Base-by-base conservation (phyloP, 2,888 invertebrate genomes). In the Mycalesis mineus region DNA sequence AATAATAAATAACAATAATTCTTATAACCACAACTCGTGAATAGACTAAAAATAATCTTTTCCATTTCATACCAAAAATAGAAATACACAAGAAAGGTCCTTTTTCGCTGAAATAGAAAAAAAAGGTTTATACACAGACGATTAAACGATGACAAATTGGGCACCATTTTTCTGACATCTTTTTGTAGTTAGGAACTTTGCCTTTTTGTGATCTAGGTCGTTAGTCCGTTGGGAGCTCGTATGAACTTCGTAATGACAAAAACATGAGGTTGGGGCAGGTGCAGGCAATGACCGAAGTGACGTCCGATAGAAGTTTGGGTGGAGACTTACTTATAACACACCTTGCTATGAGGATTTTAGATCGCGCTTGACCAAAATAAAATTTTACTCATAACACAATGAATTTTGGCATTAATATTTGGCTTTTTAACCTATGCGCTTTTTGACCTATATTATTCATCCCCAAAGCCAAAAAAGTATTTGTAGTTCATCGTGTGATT, bases 171-270 rank as follows among this genome's bases (percentile, higher is more conserved):
- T 56, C 55, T 55, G 48, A 49, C 42, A 60, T 60, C 55, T 56
- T 56, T 60, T 42, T 42, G 55, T 45, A 56, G 52, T 60, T 60
- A 53, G 55, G 50, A 39, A 49, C 47, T 31, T 56, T 41, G 51
- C 29, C 52, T 55, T 54, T 57, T 44, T 58, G 53, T 54, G 60
- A 54, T 49, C 60, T 48, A 61, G 62, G 57, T 62, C 60, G 60
- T 64, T 64, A 62, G 60, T 41, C 58, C 39, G 49, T 14, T 45
- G 56, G 28, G 44, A 48, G 50, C 55, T 39, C 39, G 45, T 52
- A 55, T 44, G 11, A 48, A 44, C 15, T 55, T 48, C 33, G 13
- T 60, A 57, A 62, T 49, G 62, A 55, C 52, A 49, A 60, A 62
- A 62, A 57, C 54, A 62, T 59, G 47, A 39, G 55, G 13, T 22